Evolutionary conservation across 2,113 vertebrate genomes (phyloP).

Genomic region (Sisor rabdophorus): DNA sequence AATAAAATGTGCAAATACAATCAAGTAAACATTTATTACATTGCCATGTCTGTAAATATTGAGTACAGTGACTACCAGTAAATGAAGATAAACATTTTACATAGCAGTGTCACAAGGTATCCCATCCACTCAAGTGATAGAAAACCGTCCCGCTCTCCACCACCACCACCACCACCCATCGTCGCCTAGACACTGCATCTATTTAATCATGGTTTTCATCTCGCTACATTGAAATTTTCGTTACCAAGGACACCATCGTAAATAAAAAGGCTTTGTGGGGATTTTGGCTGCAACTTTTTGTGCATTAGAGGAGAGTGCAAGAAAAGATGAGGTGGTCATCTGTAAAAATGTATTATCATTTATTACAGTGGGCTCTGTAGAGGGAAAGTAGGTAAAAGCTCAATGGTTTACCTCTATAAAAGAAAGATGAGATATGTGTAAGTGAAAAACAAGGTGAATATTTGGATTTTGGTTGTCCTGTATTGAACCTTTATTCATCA

Average conservation of each 20-base stretch:
- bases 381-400: conserved; percentile 80
- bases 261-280: conserved; percentile 89
- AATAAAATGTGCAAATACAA: not conserved
- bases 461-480: conserved; percentile 83
- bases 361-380: conserved; percentile 75
- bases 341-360: conserved; percentile 95
- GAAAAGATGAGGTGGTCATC: conserved; percentile 78
- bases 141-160: conserved; percentile 77
- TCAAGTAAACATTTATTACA: not conserved
- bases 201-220: conserved; percentile 99
- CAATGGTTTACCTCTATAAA: conserved; percentile 84
- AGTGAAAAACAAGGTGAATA: conserved; percentile 90
- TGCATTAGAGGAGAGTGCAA: conserved; percentile 46
- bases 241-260: conserved; percentile 95
- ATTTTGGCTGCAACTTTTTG: conserved; percentile 76
- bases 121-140: conserved; percentile 36
- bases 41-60: not conserved
- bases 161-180: conserved; percentile 32
- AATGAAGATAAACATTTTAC: conserved; percentile 3
- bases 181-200: conserved; percentile 78
- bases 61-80: not conserved
- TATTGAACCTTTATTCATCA: conserved; percentile 85
- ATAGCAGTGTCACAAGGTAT: conserved; percentile 25
- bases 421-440: conserved; percentile 73
- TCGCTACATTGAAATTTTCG: conserved; percentile 94